Percentiles rank a stretch among this genome's conserved stretches.
Conservation (phyloP, 2,113 vertebrate species). For the Pitta sordida region DNA sequence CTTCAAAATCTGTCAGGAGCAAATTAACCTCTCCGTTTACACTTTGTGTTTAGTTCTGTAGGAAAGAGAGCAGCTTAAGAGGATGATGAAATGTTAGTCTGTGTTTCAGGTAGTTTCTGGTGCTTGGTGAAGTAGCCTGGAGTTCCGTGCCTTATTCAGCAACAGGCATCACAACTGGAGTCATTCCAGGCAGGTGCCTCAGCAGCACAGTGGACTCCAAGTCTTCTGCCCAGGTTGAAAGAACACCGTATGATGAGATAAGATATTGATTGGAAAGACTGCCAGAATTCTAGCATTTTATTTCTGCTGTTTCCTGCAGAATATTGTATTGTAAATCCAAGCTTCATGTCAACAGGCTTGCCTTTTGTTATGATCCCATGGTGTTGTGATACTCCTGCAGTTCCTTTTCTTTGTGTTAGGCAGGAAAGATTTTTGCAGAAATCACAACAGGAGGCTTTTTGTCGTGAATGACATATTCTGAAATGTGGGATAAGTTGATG, state of each 20-base stretch:
- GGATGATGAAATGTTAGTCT: background rate
- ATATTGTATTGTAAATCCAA: background rate
- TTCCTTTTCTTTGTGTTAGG: background rate
- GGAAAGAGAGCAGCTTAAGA: background rate
- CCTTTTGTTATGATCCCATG: background rate
- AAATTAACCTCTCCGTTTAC: background rate
- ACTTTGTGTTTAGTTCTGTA: background rate
- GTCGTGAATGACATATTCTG: background rate
- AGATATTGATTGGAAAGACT: background rate
- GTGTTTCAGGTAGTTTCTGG: background rate
- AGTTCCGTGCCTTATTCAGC: background rate
- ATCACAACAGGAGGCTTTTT: background rate
- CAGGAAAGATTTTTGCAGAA: background rate
- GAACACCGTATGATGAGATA: background rate
- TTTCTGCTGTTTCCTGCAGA: background rate
- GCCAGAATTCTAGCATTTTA: background rate
- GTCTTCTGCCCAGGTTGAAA: background rate
- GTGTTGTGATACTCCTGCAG: background rate
- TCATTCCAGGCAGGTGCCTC: background rate
- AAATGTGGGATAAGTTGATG: background rate
- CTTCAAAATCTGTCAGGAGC: background rate
- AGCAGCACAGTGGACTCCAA: background rate
- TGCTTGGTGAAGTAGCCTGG: background rate
- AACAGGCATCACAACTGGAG: background rate
- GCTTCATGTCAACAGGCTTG: background rate